Evolutionary conservation across 2,888 invertebrate genomes (phyloP), one percentile per base, ranked within the genome.

Genomic region (Peribatodes rhomboidaria): DNA sequence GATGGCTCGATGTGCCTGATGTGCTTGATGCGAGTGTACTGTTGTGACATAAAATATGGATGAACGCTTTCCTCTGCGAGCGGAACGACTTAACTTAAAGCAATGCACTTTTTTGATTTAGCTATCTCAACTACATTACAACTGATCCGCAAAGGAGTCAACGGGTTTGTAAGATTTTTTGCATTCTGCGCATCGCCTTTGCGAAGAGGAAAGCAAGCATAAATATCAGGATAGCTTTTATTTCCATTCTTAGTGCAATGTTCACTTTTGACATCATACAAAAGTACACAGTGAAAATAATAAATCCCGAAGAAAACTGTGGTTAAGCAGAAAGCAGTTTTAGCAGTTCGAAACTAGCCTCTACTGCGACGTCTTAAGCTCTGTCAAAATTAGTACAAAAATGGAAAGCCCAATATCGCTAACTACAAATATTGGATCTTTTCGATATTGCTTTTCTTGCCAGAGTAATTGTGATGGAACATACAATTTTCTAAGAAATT

Each of bases 391-490:
- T 39, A 31, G 33, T 44, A 22, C 22, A 52, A 49, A 54, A 50
- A 77, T 72, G 67, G 16, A 60, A 56, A 56, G 68, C 67, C 71
- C 76, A 79, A 78, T 80, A 76, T 78, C 72, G 75, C 69, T 74
- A 76, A 78, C 76, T 77, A 79, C 81, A 82, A 84, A 84, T 83
- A 85, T 82, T 83, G 79, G 77, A 77, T 75, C 77, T 77, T 75
- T 71, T 74, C 78, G 77, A 80, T 84, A 83, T 85, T 85, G 81
- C 76, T 77, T 78, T 60, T 75, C 60, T 61, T 56, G 47, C 58
- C 58, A 42, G 37, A 62, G 61, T 66, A 65, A 68, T 70, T 71
- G 57, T 68, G 67, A 68, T 66, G 57, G 49, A 62, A 64, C 63
- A 61, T 62, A 64, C 61, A 64, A 61, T 59, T 61, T 54, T 59